phyloP scores from a whole-genome alignment of 2,888 invertebrate genomes.

The Schrankia costaestrigalis region DNA sequence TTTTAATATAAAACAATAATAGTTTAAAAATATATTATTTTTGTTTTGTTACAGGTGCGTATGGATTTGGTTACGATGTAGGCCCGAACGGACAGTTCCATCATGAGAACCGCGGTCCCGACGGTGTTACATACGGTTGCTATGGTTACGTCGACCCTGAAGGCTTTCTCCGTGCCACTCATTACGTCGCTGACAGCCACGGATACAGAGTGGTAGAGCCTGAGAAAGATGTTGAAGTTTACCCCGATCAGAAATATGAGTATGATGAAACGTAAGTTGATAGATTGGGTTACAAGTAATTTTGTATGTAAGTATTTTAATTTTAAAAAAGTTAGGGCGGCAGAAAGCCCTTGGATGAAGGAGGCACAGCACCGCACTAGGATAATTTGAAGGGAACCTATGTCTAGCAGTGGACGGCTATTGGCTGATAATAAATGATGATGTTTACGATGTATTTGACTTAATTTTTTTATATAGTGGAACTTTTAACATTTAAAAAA shows the following conservation, averaged over 20 bases:
- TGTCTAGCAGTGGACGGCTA: no score
- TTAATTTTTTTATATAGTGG: no score
- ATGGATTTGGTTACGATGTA: slow-evolving; percentile 89
- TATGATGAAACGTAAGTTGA: slow-evolving; percentile 67
- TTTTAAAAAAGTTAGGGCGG: no score
- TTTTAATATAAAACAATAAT: background rate
- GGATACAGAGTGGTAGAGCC: slow-evolving; percentile 88
- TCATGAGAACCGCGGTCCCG: slow-evolving; percentile 87
- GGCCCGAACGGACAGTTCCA: slow-evolving; percentile 89
- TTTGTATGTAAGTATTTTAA: background rate
- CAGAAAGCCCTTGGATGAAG: no score
- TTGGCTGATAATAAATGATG: no score
- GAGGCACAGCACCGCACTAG: no score
- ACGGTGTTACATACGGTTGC: slow-evolving; percentile 89
- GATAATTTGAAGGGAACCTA: no score
- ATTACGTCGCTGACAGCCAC: slow-evolving; percentile 89
- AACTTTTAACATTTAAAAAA: no score
- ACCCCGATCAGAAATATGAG: slow-evolving; percentile 71
- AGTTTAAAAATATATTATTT: background rate
- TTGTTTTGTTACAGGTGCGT: slow-evolving; percentile 77
- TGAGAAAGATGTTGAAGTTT: slow-evolving; percentile 84
- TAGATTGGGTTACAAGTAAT: background rate
- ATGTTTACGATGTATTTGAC: no score
- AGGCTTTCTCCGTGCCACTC: slow-evolving; percentile 83
- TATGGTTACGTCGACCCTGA: slow-evolving; percentile 88